These are phyloP conservation scores for Sarcophaga subvicina DNA, from an alignment of 2,888 invertebrate genomes.

Conservation along the genomic window DNA sequence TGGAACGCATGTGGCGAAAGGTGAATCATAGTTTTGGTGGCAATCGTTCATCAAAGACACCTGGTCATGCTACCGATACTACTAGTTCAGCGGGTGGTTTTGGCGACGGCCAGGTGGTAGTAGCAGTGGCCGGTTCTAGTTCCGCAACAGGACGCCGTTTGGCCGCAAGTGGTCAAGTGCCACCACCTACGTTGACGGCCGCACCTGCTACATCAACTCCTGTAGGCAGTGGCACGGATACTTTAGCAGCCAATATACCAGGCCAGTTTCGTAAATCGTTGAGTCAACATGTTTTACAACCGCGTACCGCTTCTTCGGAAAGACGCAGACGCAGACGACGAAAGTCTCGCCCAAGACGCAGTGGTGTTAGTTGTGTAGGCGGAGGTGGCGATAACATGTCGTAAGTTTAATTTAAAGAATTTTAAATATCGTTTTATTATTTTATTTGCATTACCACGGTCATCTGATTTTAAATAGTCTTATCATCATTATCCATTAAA, in stretches of 20 bases:
- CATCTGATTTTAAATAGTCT: too few species aligned
- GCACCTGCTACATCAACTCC: conserved; percentile 4
- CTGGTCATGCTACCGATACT: conserved; percentile 78
- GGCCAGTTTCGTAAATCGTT: conserved; percentile 77
- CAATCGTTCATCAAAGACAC: conserved; percentile 74
- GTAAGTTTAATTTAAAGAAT: conserved; percentile 72
- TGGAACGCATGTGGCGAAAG: conserved; percentile 82
- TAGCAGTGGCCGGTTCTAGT: conserved; percentile 78
- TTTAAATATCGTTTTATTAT: too few species aligned
- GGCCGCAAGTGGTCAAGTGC: conserved; percentile 76
- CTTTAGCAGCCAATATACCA: conserved; percentile 50
- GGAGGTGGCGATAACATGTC: conserved; percentile 78
- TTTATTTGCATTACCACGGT: too few species aligned
- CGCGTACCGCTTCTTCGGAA: conserved; percentile 81
- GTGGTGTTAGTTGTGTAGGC: conserved; percentile 78
- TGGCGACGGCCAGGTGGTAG: conserved; percentile 79
- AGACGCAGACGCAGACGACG: conserved; percentile 79
- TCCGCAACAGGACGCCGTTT: conserved; percentile 80
- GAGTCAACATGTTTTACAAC: conserved; percentile 80
- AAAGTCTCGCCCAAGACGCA: conserved; percentile 80
- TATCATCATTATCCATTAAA: too few species aligned
- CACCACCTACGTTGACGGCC: conserved; percentile 6
- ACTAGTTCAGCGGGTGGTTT: conserved; percentile 80
- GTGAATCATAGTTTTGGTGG: conserved; percentile 81
- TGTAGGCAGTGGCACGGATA: conserved; percentile 26